Conservation (phyloP, 2,113 vertebrate species). For the Chinchilla lanigera region DNA sequence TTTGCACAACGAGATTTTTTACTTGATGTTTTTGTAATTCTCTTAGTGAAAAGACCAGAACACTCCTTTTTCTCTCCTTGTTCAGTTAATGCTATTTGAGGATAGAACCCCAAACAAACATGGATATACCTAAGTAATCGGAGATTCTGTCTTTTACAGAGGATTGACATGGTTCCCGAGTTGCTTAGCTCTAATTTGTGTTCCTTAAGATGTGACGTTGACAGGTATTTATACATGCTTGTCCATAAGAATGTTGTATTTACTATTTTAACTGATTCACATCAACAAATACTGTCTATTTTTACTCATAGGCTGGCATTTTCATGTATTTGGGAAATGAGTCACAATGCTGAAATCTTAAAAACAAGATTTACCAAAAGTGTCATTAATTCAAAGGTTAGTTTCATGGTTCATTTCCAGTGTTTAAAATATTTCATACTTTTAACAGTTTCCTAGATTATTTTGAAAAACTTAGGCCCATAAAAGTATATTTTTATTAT, state of each 20-base stretch:
- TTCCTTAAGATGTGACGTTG: conserved; percentile 94
- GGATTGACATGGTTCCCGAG: conserved; percentile 99
- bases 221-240: conserved; percentile 89
- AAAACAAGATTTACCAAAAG: conserved; percentile 96
- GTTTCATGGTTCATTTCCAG: conserved; percentile 40
- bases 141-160: conserved; percentile 87
- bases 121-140: neutral
- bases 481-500: neutral
- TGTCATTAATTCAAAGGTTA: conserved; percentile 97
- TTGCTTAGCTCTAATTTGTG: conserved; percentile 98
- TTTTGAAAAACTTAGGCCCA: conserved; percentile 25
- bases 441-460: conserved; percentile 12
- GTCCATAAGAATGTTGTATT: neutral
- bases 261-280: neutral
- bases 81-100: neutral
- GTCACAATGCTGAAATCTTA: conserved; percentile 93
- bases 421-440: conserved; percentile 44
- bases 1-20: conserved; percentile 13
- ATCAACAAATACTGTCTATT: neutral
- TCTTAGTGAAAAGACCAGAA: neutral
- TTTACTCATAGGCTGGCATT: conserved; percentile 91
- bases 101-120: neutral
- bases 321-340: conserved; percentile 99
- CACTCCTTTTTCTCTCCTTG: neutral
- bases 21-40: neutral